Evolutionary conservation across 2,888 invertebrate genomes (phyloP), one percentile per base, ranked within the genome.

Genomic region (Chalcis sispes): DNA sequence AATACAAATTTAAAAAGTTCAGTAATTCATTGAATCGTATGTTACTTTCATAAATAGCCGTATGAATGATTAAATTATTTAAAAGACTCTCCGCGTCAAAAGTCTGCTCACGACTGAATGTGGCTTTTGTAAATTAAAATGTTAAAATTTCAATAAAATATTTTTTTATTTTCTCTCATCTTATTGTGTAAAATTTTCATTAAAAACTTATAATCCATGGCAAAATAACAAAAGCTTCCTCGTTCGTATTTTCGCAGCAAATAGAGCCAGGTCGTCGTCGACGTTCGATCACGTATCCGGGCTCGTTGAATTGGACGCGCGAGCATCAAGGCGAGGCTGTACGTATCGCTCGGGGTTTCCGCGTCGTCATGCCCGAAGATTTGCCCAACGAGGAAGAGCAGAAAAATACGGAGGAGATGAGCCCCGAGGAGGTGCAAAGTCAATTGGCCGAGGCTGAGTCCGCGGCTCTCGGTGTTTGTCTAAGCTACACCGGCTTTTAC

Each of bases 361-460:
- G 91, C 78, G 93, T 94, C 1, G 92, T 94, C 29, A 90, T 94
- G 81, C 92, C 93, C 1, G 94, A 94, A 82, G 94, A 94, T 81
- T 87, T 94, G 64, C 73, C 77, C 1, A n/a, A 50, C 32, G 48
- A 7, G 4, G 81, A 82, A 10, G 80, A 83, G 10, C 71, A 66
- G 1, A 48, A 81, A 3, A 65, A 78, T n/a, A 65, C 76, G 18
- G 80, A 58, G n/a, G 13, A 67, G n/a, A 3, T 23, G n/a, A 32
- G 10, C 2, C 13, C 27, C 20, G 80, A 61, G 8, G 58, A 66
- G 25, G 23, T 36, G 56, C 61, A 10, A 15, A 29, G 29, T 13
- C 48, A 58, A 20, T 32, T n/a, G 25, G 27, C 48, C n/a, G 18
- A 52, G n/a, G 1, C 46, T 8, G 3, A 58, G 1, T 29, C 42